phyloP scores from a whole-genome alignment of 2,888 invertebrate species.

The Deilephila porcellus region DNA sequence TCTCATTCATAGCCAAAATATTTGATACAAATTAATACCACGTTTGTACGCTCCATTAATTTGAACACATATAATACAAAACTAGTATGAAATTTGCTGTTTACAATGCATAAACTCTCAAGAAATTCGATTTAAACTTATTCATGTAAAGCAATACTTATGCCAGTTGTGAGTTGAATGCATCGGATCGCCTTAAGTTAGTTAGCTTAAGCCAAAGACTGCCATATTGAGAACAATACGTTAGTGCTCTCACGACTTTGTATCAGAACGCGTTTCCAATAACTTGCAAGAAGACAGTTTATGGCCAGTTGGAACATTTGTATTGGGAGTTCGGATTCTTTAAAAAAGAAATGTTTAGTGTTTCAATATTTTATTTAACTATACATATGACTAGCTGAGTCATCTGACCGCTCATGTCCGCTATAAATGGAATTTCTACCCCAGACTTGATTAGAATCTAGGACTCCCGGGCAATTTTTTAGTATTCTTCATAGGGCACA shows the following conservation, averaged over 20 bases:
- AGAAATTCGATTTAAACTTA: slow-evolving; percentile 13
- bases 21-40: too few relatives aligned
- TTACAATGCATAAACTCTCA: background rate
- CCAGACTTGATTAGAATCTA: too few relatives aligned
- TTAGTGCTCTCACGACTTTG: slow-evolving; percentile 7
- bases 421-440: too few relatives aligned
- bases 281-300: slow-evolving; percentile 43
- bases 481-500: background rate
- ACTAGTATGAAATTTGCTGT: background rate
- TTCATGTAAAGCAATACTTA: background rate
- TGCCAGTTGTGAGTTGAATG: background rate
- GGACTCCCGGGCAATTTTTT: too few relatives aligned
- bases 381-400: too few relatives aligned
- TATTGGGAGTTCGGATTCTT: slow-evolving; percentile 37
- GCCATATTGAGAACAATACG: slow-evolving; percentile 62
- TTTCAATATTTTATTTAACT: too few relatives aligned
- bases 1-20: too few relatives aligned
- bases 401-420: too few relatives aligned
- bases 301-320: slow-evolving; percentile 43
- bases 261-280: slow-evolving; percentile 46
- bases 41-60: too few relatives aligned
- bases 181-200: slow-evolving; percentile 42
- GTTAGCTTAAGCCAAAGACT: slow-evolving; percentile 51
- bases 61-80: background rate
- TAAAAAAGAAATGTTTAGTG: too few relatives aligned